Base-by-base conservation (phyloP, 2,797 vertebrate genomes). In the Sebastes jordani region DNA sequence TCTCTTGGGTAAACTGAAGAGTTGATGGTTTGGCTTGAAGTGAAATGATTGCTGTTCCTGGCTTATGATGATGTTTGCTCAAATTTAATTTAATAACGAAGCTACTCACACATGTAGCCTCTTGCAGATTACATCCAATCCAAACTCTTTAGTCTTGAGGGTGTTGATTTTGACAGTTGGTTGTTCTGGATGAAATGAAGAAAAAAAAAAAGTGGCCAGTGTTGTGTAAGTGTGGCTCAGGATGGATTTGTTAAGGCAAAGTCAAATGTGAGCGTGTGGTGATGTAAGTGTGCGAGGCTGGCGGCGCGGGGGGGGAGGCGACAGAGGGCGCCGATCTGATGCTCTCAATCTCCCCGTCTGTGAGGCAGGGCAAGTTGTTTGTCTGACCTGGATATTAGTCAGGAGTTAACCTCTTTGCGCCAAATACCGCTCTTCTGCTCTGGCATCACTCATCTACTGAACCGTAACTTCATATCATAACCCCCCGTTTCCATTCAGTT, bases 361-460 rank as follows among this genome's bases (percentile, higher is more conserved):
- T 67, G 81, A 89, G 80, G 72, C 64, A 49, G 80, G 73, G 74
- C 84, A 78, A 82, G 86, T 77, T 77, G 81, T 90, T 83, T 74
- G 81, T 89, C 83, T 82, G 91, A 92, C 86, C 88, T 87, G 80
- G 75, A 88, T 86, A 74, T 86, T 81, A 72, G 88, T 87, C 86
- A 62, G 86, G 77, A 82, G 76, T 87, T 81, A 71, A 88, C 89
- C 86, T 88, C 83, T 82, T 82, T 75, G 76, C 83, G 65, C 85
- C 91, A 85, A 87, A 89, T 83, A 79, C 64, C 38, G 49, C 88
- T 90, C 88, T 58, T 85, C 79, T 72, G 74, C 90, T 89, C 82
- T 68, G 79, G 75, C 86, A 83, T 92, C 88, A 69, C 86, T 80
- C 86, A 65, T 88, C 83, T 85, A 79, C 91, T 91, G 88, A 91